phyloP scores from a whole-genome alignment of 1,140 invertebrate genomes.

The Polyergus mexicanus region DNA sequence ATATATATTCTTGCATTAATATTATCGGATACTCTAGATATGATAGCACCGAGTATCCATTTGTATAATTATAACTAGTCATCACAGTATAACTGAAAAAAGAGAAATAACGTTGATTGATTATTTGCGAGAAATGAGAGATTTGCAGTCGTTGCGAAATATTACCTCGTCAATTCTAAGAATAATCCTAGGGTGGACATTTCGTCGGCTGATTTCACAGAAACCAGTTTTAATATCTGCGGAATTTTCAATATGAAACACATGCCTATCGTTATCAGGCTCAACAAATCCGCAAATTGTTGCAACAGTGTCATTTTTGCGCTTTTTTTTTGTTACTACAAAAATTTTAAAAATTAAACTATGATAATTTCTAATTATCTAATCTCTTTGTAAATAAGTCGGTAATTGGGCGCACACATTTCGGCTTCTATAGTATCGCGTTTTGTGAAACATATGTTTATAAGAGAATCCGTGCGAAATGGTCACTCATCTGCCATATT shows the following conservation, averaged over 20 bases:
- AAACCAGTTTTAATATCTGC: constrained; percentile 89
- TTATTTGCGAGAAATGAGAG: not conserved
- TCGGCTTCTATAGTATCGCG: not conserved
- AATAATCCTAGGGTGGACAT: constrained; percentile 89
- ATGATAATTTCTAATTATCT: not conserved
- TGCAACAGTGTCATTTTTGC: constrained; percentile 73
- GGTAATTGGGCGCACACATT: not conserved
- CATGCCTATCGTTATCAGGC: constrained; percentile 89
- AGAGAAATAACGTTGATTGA: constrained; percentile 71
- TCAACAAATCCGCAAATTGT: constrained; percentile 87
- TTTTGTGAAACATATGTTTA: not conserved
- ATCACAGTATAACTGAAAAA: constrained; percentile 90
- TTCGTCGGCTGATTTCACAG: constrained; percentile 88
- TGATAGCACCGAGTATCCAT: constrained; percentile 89
- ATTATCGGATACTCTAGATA: constrained; percentile 92
- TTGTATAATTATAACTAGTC: constrained; percentile 90
- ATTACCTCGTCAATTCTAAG: constrained; percentile 90
- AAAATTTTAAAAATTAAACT: not conserved
- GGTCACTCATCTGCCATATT: not conserved
- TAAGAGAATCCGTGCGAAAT: not conserved
- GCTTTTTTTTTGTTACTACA: not conserved
- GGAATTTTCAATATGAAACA: constrained; percentile 91
- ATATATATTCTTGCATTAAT: constrained; percentile 89
- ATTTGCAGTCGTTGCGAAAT: not conserved
- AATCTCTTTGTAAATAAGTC: not conserved